phyloP scores from a whole-genome alignment of 2,797 vertebrate genomes.

The Coreius guichenoti region DNA sequence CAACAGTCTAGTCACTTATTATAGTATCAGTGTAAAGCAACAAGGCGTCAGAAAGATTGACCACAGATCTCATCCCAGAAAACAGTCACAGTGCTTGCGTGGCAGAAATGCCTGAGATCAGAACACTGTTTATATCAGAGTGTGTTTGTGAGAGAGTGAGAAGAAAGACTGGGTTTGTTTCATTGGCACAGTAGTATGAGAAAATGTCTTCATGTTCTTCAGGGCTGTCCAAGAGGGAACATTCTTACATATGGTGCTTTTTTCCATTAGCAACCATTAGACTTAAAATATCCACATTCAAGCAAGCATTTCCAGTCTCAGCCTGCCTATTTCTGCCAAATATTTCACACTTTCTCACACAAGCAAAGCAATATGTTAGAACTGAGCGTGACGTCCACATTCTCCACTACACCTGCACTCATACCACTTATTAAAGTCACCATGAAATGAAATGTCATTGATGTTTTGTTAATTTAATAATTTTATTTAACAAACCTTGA shows the following conservation, averaged over 20 bases:
- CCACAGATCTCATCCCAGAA: conserved; percentile 40
- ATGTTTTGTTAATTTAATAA: neutral
- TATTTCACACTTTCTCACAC: neutral
- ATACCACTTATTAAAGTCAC: neutral
- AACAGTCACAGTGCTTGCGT: conserved; percentile 45
- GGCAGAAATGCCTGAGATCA: conserved; percentile 43
- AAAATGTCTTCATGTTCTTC: conserved; percentile 25
- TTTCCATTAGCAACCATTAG: neutral
- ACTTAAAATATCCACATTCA: conserved; percentile 1
- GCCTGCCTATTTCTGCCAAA: neutral
- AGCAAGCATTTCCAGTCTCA: conserved; percentile 8
- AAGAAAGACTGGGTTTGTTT: conserved; percentile 39
- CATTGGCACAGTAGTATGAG: conserved; percentile 14
- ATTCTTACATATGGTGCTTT: conserved; percentile 46
- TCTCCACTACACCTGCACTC: conserved; percentile 1
- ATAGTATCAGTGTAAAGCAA: conserved; percentile 47
- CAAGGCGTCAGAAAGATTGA: conserved; percentile 52
- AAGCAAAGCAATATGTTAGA: neutral
- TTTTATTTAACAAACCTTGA: neutral
- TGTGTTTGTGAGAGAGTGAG: conserved; percentile 23
- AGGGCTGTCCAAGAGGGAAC: conserved; percentile 16
- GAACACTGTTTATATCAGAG: conserved; percentile 25
- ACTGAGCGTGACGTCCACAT: conserved; percentile 1
- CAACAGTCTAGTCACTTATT: conserved; percentile 41
- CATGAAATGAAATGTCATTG: neutral